Conservation (phyloP, 2,888 invertebrate species). For the Heliconius erato region DNA sequence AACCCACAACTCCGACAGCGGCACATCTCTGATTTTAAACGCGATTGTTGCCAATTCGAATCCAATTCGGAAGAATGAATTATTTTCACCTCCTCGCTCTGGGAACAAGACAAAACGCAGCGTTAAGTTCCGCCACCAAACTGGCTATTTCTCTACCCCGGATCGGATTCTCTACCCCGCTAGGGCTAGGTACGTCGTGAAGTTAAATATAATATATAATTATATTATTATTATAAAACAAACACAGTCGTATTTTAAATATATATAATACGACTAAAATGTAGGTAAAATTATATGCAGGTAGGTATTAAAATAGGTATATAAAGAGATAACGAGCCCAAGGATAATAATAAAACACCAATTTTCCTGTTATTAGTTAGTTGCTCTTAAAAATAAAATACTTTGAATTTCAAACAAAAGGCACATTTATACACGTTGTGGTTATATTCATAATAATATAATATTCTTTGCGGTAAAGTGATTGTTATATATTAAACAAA, state of each 20-base stretch:
- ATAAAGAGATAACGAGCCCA: neutral
- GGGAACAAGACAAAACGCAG: too few species aligned
- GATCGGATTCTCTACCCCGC: neutral
- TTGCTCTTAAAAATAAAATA: constrained; percentile 24
- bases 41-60: too few species aligned
- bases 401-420: constrained; percentile 13
- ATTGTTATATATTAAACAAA: neutral
- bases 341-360: neutral
- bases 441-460: neutral
- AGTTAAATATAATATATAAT: neutral
- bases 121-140: too few species aligned
- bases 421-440: neutral
- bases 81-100: too few species aligned
- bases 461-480: neutral
- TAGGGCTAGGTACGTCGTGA: neutral
- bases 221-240: neutral
- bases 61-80: too few species aligned
- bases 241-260: too few species aligned
- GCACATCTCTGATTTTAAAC: too few species aligned
- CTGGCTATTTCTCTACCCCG: too few species aligned
- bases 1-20: too few species aligned
- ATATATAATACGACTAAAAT: too few species aligned
- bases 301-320: neutral
- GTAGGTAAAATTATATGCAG: neutral
- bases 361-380: constrained; percentile 19